Percentiles rank a stretch among this genome's conserved stretches.
phyloP scores from a whole-genome alignment of 2,888 invertebrate species.

The Megamerina dolium region DNA sequence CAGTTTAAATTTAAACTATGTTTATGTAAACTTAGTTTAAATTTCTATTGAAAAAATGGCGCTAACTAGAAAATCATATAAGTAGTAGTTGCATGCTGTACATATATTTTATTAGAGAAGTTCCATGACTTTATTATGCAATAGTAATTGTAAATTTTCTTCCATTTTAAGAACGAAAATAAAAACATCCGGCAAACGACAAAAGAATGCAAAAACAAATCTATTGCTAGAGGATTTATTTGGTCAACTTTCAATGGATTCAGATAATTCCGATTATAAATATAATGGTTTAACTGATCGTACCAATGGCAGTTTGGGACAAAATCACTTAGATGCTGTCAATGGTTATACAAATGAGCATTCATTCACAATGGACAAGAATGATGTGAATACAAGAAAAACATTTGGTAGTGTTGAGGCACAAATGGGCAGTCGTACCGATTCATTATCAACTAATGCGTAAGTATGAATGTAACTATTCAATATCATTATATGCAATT shows the following conservation, averaged over 20 bases:
- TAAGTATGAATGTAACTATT: constrained; percentile 27
- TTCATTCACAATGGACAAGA: constrained; percentile 20
- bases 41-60: too few species aligned
- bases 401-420: constrained; percentile 33
- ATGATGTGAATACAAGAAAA: constrained; percentile 17
- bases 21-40: too few species aligned
- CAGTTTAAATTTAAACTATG: too few species aligned
- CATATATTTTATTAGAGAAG: too few species aligned
- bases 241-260: constrained; percentile 46
- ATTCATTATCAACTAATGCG: constrained; percentile 42
- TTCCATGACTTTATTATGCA: too few species aligned
- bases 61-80: too few species aligned
- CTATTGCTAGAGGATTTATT: constrained; percentile 48
- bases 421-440: constrained; percentile 41
- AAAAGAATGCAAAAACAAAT: constrained; percentile 40
- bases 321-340: background rate
- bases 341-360: constrained; percentile 34
- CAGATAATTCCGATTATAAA: constrained; percentile 33
- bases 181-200: constrained; percentile 43
- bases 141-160: too few species aligned
- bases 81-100: too few species aligned
- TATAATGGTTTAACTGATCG: background rate
- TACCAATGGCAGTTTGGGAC: background rate
- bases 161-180: constrained; percentile 42
- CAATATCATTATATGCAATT: too few species aligned